These are phyloP conservation scores for Pollenia griseotomentosa DNA, from an alignment of 2,888 invertebrate species.

Conservation along the genomic window DNA sequence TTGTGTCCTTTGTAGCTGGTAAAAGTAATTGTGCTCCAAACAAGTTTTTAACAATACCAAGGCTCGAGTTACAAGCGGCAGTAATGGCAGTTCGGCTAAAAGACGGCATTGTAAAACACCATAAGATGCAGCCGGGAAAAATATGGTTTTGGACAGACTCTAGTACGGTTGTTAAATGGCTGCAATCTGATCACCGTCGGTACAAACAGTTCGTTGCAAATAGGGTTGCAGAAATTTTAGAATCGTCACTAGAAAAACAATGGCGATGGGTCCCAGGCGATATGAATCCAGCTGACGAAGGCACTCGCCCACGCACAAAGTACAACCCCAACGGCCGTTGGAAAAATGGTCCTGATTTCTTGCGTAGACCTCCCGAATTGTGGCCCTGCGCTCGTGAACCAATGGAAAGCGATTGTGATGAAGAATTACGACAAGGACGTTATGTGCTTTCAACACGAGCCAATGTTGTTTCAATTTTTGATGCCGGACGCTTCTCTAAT, in stretches of 20 bases:
- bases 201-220: constrained; percentile 58
- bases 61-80: constrained; percentile 62
- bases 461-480: neutral
- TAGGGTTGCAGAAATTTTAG: constrained; percentile 50
- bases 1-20: constrained; percentile 35
- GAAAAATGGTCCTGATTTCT: constrained; percentile 53
- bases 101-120: constrained; percentile 33
- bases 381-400: constrained; percentile 3
- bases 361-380: neutral
- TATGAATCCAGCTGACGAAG: constrained; percentile 55
- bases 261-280: constrained; percentile 60
- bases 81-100: constrained; percentile 48
- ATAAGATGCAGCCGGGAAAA: constrained; percentile 12
- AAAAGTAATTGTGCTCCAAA: constrained; percentile 37
- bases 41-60: constrained; percentile 36
- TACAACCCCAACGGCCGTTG: constrained; percentile 44
- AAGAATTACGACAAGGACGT: neutral
- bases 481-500: neutral
- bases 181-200: constrained; percentile 34
- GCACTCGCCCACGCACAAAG: constrained; percentile 9
- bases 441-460: neutral
- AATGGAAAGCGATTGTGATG: too few species aligned
- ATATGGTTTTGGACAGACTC: constrained; percentile 58
- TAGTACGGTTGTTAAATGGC: constrained; percentile 47
- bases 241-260: constrained; percentile 38